Conservation (phyloP, 2,797 vertebrate genomes). For the Poecilia velifera region DNA sequence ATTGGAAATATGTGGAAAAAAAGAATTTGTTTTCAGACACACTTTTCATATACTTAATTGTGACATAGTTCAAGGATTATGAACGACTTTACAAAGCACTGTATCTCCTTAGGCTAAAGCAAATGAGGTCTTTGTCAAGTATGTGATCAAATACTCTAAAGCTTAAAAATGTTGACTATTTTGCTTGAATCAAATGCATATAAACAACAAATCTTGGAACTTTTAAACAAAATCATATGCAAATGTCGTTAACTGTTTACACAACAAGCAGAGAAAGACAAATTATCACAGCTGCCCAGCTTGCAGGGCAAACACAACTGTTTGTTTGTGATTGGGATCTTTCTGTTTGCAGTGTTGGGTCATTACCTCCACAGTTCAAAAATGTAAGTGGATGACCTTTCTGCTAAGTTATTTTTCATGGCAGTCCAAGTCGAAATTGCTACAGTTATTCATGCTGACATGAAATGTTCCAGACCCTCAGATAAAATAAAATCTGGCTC, state of each 20-base stretch:
- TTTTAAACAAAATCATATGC: conserved; percentile 38
- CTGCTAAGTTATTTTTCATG: conserved; percentile 51
- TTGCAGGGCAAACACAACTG: conserved; percentile 64
- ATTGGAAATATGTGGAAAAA: background rate
- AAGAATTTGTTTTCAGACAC: background rate
- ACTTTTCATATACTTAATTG: background rate
- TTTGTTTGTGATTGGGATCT: conserved; percentile 66
- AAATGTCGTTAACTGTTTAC: conserved; percentile 50
- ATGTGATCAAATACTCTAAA: conserved; percentile 5
- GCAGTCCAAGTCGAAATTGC: conserved; percentile 6
- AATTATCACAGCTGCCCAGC: conserved; percentile 70
- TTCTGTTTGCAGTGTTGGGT: conserved; percentile 58
- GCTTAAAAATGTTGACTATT: conserved; percentile 9
- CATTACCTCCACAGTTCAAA: conserved; percentile 50
- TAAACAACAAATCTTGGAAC: conserved; percentile 14
- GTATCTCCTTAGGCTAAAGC: background rate
- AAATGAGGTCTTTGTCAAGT: background rate
- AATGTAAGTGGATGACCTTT: conserved; percentile 47
- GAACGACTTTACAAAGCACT: background rate
- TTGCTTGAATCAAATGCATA: conserved; percentile 20
- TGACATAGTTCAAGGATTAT: background rate
- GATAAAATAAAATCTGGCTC: conserved; percentile 13
- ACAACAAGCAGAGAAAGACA: conserved; percentile 42
- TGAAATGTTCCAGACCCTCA: conserved; percentile 18
- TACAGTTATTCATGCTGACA: conserved; percentile 23